Base-by-base conservation (phyloP, 2,797 vertebrate species). In the Megalops cyprinoides region DNA sequence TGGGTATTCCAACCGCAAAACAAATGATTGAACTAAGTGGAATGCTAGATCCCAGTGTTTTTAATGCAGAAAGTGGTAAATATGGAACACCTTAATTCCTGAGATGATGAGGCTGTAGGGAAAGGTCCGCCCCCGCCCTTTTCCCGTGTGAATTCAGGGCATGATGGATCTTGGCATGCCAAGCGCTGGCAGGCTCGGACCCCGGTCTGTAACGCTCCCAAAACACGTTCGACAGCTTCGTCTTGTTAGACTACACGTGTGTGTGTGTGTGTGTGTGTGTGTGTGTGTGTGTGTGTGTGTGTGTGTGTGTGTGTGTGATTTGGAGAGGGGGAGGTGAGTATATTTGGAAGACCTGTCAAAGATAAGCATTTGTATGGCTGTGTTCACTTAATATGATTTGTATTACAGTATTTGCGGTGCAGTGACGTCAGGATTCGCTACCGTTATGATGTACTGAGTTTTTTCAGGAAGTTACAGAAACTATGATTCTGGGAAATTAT, bases 81-180 rank as follows among this genome's bases (percentile, higher is more conserved):
- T 37, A 18, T 67, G 8, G 71, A 74, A 74, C 71, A 10, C 5
- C 39, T 55, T 12, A 55, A 55, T 2, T 55, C n/a, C n/a, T n/a
- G 53, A 15, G 31, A n/a, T 62, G 77, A 65, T 25, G 39, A 71
- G 15, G 37, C 53, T 53, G 28, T 10, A 9, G 37, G 28, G 51
- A n/a, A 20, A 56, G 48, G 37, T 31, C 37, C 31, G 79, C 67
- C 10, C 51, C 62, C 48, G 25, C 48, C 51, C 49, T 55, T 79
- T 79, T 79, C 78, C 78, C 78, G 78, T 79, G 78, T 79, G 78
- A 79, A 79, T n/a, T 48, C 49, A 39, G 34, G 62, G 48, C 46
- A 53, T 55, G 67, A 67, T 42, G 37, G 67, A 34, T 73, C 65
- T 28, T n/a, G 42, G 65, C 53, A 67, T 51, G 71, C 48, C 71